Evolutionary conservation across 1,140 invertebrate genomes (phyloP).

Genomic region (Drosophila pachea): DNA sequence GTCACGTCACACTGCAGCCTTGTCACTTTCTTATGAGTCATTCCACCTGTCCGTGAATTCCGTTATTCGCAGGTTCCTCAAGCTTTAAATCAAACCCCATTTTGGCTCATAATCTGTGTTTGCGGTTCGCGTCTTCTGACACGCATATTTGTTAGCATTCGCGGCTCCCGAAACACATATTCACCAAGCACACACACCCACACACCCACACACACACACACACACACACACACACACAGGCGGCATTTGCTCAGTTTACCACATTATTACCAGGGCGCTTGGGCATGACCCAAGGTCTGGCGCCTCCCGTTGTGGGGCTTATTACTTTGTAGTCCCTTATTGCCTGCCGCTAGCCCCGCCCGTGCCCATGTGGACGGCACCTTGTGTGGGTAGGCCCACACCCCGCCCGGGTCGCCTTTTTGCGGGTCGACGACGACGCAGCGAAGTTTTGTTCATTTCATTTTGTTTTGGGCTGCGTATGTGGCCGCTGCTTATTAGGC

Average conservation of each 20-base stretch:
- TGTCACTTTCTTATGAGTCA: neutral
- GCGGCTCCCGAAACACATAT: conserved; percentile 16
- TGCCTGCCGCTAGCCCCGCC: neutral
- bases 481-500: conserved; percentile 59
- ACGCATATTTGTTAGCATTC: conserved; percentile 44
- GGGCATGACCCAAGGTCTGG: conserved; percentile 72
- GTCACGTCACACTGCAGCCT: too few species aligned
- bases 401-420: neutral
- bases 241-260: conserved; percentile 51
- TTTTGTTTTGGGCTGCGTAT: conserved; percentile 52
- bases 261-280: conserved; percentile 68
- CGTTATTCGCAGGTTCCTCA: neutral
- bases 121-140: conserved; percentile 26
- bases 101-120: conserved; percentile 23
- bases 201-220: conserved; percentile 5
- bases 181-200: neutral
- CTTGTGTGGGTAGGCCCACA: too few species aligned
- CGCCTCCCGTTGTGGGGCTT: conserved; percentile 61
- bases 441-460: conserved; percentile 48
- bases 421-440: conserved; percentile 12
- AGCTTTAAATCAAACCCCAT: neutral
- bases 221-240: neutral
- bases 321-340: conserved; percentile 56
- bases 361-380: neutral
- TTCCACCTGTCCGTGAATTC: neutral